A percentile compares a stretch with the other conserved stretches of the same genome.
phyloP scores from a whole-genome alignment of 2,797 vertebrate species.

The Phataginus tricuspis region DNA sequence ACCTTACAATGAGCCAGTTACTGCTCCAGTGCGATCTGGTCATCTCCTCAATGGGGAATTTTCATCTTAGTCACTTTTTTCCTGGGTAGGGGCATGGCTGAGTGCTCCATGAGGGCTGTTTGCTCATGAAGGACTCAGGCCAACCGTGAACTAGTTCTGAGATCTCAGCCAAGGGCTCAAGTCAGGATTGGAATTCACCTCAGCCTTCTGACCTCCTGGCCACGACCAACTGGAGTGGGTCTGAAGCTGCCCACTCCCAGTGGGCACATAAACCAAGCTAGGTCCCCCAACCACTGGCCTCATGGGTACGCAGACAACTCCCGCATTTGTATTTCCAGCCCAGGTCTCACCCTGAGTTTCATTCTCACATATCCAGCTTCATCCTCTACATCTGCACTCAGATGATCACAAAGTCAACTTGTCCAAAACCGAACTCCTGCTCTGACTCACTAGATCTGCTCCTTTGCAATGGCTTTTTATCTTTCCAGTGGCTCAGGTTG shows the following conservation, averaged over 20 bases:
- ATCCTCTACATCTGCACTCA: not conserved
- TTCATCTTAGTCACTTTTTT: not conserved
- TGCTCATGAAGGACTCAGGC: not conserved
- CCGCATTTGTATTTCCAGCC: not conserved
- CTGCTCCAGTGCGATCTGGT: not conserved
- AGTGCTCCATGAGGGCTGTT: not conserved
- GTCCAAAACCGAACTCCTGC: not conserved
- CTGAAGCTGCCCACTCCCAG: not conserved
- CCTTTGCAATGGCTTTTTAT: not conserved
- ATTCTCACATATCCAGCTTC: not conserved
- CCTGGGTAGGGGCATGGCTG: not conserved
- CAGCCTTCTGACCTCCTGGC: not conserved
- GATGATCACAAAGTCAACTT: not conserved
- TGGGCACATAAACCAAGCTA: not conserved
- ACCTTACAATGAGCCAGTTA: not conserved
- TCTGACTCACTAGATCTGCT: not conserved
- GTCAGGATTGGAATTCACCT: not conserved
- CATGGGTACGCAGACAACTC: not conserved
- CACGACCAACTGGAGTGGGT: not conserved
- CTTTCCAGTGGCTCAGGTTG: not conserved
- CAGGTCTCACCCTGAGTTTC: not conserved
- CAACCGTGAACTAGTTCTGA: constrained; percentile 1
- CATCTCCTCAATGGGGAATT: not conserved
- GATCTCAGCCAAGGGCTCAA: not conserved
- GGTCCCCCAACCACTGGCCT: not conserved